phyloP scores from a whole-genome alignment of 2,888 invertebrate species.

The Pandemis heparana region DNA sequence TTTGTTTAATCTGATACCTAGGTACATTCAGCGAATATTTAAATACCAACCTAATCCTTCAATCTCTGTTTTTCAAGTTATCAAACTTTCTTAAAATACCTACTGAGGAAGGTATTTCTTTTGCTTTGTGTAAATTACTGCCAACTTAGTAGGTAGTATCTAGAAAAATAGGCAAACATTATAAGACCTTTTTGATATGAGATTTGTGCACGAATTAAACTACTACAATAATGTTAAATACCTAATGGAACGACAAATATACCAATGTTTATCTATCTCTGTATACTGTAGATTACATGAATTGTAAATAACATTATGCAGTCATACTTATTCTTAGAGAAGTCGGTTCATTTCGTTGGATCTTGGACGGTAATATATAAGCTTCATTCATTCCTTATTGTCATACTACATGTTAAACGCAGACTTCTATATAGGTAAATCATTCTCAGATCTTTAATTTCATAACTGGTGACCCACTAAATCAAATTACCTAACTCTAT shows the following conservation, averaged over 20 bases:
- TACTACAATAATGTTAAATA: slow-evolving; percentile 36
- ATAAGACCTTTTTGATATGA: slow-evolving; percentile 49
- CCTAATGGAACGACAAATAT: slow-evolving; percentile 36
- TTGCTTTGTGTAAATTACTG: slow-evolving; percentile 32
- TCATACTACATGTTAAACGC: not conserved
- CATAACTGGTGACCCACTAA: not conserved
- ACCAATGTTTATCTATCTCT: slow-evolving; percentile 38
- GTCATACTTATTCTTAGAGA: slow-evolving; percentile 54
- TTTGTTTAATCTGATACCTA: not conserved
- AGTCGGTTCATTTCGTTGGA: slow-evolving; percentile 50
- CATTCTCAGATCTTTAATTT: not conserved
- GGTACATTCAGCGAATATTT: not conserved
- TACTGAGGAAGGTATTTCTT: slow-evolving; percentile 16
- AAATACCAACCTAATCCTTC: slow-evolving; percentile 21
- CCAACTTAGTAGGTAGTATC: slow-evolving; percentile 20
- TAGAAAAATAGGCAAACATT: slow-evolving; percentile 31
- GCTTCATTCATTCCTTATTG: not conserved
- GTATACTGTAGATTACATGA: slow-evolving; percentile 44
- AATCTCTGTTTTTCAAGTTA: slow-evolving; percentile 21
- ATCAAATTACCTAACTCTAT: no score
- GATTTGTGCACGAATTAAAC: slow-evolving; percentile 64
- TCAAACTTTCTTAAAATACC: slow-evolving; percentile 24
- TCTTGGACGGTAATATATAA: slow-evolving; percentile 18
- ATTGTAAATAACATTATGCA: slow-evolving; percentile 48
- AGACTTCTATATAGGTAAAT: not conserved